Percentiles rank a stretch among this genome's conserved stretches.
Evolutionary conservation across 2,888 invertebrate genomes (phyloP).

Genomic region (Leucoptera coffeella): DNA sequence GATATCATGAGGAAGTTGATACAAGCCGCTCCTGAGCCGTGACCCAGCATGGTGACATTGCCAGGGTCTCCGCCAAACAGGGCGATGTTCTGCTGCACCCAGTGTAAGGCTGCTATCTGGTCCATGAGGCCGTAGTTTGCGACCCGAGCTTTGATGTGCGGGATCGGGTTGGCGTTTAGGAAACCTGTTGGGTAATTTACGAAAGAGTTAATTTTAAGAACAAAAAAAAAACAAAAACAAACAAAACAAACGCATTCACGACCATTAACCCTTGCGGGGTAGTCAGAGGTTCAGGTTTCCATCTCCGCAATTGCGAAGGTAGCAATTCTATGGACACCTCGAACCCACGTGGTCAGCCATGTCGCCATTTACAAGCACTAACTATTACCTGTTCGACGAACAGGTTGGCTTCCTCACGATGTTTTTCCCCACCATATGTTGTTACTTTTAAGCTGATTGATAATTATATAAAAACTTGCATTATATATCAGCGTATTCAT

Average conservation of each 20-base stretch:
- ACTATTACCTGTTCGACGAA: neutral
- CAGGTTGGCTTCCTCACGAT: neutral
- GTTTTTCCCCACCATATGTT: neutral
- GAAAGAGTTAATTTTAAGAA: too few species aligned
- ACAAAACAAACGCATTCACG: neutral
- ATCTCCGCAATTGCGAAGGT: too few species aligned
- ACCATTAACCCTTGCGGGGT: neutral
- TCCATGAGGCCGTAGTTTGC: slow-evolving; percentile 98
- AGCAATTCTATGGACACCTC: too few species aligned
- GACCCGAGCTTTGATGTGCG: slow-evolving; percentile 77
- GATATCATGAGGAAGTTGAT: slow-evolving; percentile 97
- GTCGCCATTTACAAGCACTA: neutral
- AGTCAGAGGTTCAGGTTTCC: neutral
- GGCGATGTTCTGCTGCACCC: slow-evolving; percentile 94
- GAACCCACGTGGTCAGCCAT: neutral
- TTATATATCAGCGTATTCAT: too few species aligned
- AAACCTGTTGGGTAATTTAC: slow-evolving; percentile 62
- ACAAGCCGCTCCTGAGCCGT: slow-evolving; percentile 95
- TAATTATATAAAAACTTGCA: neutral
- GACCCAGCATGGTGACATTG: slow-evolving; percentile 92
- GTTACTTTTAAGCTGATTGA: slow-evolving; percentile 1
- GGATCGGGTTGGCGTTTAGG: slow-evolving; percentile 83
- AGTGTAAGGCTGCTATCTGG: slow-evolving; percentile 93
- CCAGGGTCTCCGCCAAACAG: slow-evolving; percentile 92
- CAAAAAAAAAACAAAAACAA: too few species aligned